Percentiles rank a stretch among this genome's conserved stretches.
Conservation (phyloP, 2,113 vertebrate species). For the Micronycteris hirsuta region DNA sequence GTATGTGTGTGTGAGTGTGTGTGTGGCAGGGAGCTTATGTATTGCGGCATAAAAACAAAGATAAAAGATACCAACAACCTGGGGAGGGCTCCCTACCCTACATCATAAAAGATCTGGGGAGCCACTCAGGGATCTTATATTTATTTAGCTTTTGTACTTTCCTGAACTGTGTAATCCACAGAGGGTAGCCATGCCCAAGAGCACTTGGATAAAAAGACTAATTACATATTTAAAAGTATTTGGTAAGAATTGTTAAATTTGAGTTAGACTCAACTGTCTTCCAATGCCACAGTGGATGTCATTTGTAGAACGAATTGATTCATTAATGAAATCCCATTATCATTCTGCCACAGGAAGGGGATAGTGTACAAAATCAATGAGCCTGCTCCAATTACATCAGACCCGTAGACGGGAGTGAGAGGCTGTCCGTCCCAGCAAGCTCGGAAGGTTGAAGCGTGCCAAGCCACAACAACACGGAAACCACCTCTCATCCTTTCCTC, state of each 20-base stretch:
- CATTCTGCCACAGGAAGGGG: constrained; percentile 63
- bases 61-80: constrained; percentile 36
- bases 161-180: neutral
- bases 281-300: constrained; percentile 63
- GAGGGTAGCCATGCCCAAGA: constrained; percentile 47
- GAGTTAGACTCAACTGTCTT: constrained; percentile 67
- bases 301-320: constrained; percentile 70
- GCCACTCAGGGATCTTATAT: neutral
- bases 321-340: constrained; percentile 73
- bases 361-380: constrained; percentile 39
- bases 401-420: neutral
- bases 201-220: constrained; percentile 46
- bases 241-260: constrained; percentile 58
- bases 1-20: neutral
- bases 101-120: neutral
- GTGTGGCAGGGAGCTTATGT: neutral
- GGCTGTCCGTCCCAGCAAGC: constrained; percentile 51
- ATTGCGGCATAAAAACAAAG: neutral
- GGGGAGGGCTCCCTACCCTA: neutral
- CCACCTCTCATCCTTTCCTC: constrained; percentile 60
- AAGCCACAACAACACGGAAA: constrained; percentile 55
- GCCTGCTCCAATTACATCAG: constrained; percentile 43
- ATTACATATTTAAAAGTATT: constrained; percentile 71
- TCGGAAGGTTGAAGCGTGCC: constrained; percentile 63
- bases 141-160: constrained; percentile 61